Base-by-base conservation (phyloP, 2,113 vertebrate genomes). In the Hyaena hyaena region DNA sequence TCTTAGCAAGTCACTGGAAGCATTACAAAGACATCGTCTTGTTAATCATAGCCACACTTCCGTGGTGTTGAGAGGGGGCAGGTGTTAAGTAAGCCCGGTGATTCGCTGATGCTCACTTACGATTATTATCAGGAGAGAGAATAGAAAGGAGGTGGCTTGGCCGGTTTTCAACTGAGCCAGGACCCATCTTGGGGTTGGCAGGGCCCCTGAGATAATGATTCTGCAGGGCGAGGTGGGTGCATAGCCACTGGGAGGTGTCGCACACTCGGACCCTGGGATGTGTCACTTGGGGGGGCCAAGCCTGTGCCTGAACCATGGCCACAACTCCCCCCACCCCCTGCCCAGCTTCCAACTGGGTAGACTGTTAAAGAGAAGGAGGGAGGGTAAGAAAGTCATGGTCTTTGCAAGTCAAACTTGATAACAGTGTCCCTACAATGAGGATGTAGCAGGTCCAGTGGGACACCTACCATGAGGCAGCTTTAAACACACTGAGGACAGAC, bases 221-320 rank as follows among this genome's bases (percentile, higher is more conserved):
- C 23, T 50, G 24, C 1, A 19, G 4, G 10, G 4, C 0, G 0
- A 50, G 9, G 33, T 33, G 33, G 31, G n/a, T 6, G 3, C 43
- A 48, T 14, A 84, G 5, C 87, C 65, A 0, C 16, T 58, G 8
- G 28, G 19, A 65, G 45, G 81, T 53, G 17, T 58, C 45, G 77
- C 55, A 58, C 45, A 45, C 48, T 31, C 16, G 17, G 76, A 35
- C 31, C 21, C 48, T 31, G 16, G 35, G 10, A 15, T 7, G 16
- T 28, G 15, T 79, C 33, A 31, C 21, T 24, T 58, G 17, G 8
- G 43, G 43, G 33, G 10, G 17, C 17, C 17, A 35, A 45, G 10
- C 39, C 35, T 17, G 4, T 3, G 14, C 39, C 35, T 17, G 4
- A 3, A 1, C 39, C 8, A 3, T 21, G 48, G 58, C 66, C 71